phyloP scores from a whole-genome alignment of 1,140 invertebrate genomes.

The Cydia strobilella region DNA sequence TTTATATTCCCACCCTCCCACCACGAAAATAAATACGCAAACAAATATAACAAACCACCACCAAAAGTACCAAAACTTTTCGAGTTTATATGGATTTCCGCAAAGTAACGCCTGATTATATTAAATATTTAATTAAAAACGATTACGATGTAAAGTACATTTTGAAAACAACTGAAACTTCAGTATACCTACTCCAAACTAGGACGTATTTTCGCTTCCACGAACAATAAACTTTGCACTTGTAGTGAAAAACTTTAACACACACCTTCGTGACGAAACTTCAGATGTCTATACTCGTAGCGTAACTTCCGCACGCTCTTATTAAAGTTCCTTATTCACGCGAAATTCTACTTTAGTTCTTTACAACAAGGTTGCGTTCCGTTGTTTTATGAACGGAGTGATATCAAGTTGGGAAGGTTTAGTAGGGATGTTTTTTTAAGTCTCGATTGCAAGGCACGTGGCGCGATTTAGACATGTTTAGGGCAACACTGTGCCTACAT shows the following conservation, averaged over 20 bases:
- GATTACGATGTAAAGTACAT: too few species aligned
- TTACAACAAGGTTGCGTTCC: background rate
- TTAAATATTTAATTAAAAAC: too few species aligned
- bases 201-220: background rate
- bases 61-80: too few species aligned
- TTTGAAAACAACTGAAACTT: background rate
- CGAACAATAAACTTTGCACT: background rate
- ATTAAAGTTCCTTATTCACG: background rate
- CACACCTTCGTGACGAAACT: slow-evolving; percentile 22
- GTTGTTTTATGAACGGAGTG: background rate
- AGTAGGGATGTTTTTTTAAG: background rate
- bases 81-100: too few species aligned
- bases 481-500: slow-evolving; percentile 12
- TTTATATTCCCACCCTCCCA: too few species aligned
- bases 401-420: background rate
- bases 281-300: background rate
- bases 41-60: too few species aligned
- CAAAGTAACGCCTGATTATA: too few species aligned
- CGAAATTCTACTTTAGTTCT: background rate
- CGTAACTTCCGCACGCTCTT: background rate
- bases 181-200: background rate
- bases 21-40: too few species aligned
- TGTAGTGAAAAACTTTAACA: slow-evolving; percentile 26
- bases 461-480: slow-evolving; percentile 14
- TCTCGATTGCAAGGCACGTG: slow-evolving; percentile 24